phyloP scores from a whole-genome alignment of 2,888 invertebrate genomes.

The Thysanoteuthis rhombus region DNA sequence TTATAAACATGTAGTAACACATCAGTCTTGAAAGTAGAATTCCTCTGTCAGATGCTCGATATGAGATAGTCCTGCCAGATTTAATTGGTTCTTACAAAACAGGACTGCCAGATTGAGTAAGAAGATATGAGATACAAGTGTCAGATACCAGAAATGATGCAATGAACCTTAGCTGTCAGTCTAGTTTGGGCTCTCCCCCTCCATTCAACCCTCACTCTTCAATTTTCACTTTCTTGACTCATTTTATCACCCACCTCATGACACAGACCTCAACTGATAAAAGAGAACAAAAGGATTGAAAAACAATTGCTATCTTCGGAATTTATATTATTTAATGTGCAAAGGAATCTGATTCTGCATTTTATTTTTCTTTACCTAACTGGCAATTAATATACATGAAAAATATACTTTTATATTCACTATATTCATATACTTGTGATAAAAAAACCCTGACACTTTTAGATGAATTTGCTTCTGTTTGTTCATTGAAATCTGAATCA shows the following conservation, averaged over 20 bases:
- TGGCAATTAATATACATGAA: too few relatives aligned
- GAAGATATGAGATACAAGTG: not conserved
- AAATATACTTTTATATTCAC: too few relatives aligned
- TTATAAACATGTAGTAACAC: not conserved
- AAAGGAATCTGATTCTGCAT: too few relatives aligned
- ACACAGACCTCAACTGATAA: not conserved
- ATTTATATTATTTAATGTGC: not conserved
- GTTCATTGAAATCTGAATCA: not conserved
- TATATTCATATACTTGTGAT: too few relatives aligned
- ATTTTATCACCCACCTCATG: not conserved
- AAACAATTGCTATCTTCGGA: not conserved
- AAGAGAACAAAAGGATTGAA: not conserved
- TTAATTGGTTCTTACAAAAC: not conserved
- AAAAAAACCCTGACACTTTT: not conserved
- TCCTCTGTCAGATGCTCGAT: not conserved
- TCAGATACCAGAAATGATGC: not conserved
- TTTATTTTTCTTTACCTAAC: too few relatives aligned
- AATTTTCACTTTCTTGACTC: not conserved
- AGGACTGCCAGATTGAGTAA: not conserved
- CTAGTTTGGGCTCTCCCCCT: not conserved
- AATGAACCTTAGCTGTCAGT: not conserved
- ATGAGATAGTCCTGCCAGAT: not conserved
- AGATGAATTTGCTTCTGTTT: not conserved
- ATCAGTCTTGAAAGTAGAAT: not conserved
- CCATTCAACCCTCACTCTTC: not conserved